Evolutionary conservation across 2,888 invertebrate species (phyloP), one percentile per base, ranked within the genome.

Genomic region (Xestia sexstrigata): DNA sequence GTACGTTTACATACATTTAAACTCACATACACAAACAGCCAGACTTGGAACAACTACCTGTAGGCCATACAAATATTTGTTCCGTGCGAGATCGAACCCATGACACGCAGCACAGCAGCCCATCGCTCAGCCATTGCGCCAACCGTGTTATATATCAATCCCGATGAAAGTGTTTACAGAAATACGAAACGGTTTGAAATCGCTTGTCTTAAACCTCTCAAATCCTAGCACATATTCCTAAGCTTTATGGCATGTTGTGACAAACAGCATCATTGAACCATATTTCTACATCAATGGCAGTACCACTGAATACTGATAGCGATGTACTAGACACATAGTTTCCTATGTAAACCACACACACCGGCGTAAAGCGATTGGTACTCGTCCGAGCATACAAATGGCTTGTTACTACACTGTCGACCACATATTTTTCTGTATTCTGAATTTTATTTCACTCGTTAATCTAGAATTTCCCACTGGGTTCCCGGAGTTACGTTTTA

Each of bases 331-430:
- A 74, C 55, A 49, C 35, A 81, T 39, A 83, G 63, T 70, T 66
- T 62, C 15, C 30, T 47, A 39, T 71, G 70, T 11, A 81, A 71
- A 76, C 65, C 62, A 63, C 77, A 74, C 74, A 58, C 69, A 58
- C 69, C 55, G 42, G 42, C 45, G 63, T 60, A 70, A 79, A 86
- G 26, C 79, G 55, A 76, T 83, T 82, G 76, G 74, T 74, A 65
- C 70, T 70, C 72, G 63, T 62, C 39, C 42, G 55, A 79, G 86
- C 86, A 86, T 86, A 79, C 76, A 86, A 79, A 83, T 84, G 68
- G 62, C 69, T 47, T 45, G 75, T 78, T 74, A 82, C 68, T 69
- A 62, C 58, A 67, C 26, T 42, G 67, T 67, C 30, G 70, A 76
- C 71, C 69, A 67, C 63, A 74, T 74, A 76, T 86, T 74, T 84